Evolutionary conservation across 30 jellyfish, hydroid and myxozoan species (phyloP).

Genomic region (Pelagia noctiluca): DNA sequence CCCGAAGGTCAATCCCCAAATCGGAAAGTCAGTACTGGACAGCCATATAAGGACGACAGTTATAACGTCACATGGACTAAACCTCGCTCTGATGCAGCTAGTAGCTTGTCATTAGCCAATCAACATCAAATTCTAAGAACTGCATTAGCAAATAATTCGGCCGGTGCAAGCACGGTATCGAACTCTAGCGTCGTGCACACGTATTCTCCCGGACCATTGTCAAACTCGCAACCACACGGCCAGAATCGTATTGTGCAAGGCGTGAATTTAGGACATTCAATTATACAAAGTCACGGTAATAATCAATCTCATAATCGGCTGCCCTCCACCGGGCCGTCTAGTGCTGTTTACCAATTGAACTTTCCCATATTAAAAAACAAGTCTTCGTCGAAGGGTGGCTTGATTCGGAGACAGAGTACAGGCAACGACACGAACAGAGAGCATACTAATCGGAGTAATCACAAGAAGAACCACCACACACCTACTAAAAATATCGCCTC

Average conservation of each 20-base stretch:
- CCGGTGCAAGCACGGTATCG: too few relatives aligned
- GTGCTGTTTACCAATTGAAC: slow-evolving; percentile 89
- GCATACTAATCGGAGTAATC: slow-evolving; percentile 26
- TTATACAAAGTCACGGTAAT: slow-evolving; percentile 4
- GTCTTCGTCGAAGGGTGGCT: slow-evolving; percentile 62
- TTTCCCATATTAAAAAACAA: slow-evolving; percentile 76
- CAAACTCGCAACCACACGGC: slow-evolving; percentile 33
- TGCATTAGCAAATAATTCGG: neutral
- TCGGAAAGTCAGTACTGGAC: slow-evolving; percentile 42
- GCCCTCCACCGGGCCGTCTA: slow-evolving; percentile 95
- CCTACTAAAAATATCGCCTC: slow-evolving; percentile 44
- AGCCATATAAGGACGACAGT: slow-evolving; percentile 23
- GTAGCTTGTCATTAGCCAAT: neutral
- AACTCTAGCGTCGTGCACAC: neutral
- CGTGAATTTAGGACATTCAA: slow-evolving; percentile 7
- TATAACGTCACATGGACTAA: slow-evolving; percentile 36
- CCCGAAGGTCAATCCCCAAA: slow-evolving; percentile 63
- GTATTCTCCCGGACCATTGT: neutral
- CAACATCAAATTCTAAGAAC: neutral
- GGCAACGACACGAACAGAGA: slow-evolving; percentile 49
- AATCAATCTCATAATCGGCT: slow-evolving; percentile 57
- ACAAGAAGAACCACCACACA: slow-evolving; percentile 42
- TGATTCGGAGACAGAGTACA: slow-evolving; percentile 41
- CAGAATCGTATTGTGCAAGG: slow-evolving; percentile 25
- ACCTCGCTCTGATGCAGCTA: slow-evolving; percentile 35